phyloP scores from a whole-genome alignment of 2,888 invertebrate genomes.

The Neoaliturus tenellus region DNA sequence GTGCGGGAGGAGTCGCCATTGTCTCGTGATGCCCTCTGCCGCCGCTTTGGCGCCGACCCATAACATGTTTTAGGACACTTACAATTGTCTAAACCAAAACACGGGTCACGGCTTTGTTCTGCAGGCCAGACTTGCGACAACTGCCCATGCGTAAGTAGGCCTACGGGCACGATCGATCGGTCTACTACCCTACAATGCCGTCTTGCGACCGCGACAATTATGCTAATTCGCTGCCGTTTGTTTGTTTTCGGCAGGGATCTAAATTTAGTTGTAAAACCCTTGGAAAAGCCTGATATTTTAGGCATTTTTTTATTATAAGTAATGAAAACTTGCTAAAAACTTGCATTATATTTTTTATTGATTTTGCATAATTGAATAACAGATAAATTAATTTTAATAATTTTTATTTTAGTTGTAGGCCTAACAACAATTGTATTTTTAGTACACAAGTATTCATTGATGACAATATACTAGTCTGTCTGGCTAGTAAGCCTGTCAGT shows the following conservation, averaged over 20 bases:
- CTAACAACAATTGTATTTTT: too few relatives aligned
- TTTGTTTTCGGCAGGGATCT: background rate
- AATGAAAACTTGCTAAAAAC: too few relatives aligned
- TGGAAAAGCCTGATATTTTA: too few relatives aligned
- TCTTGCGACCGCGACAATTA: background rate
- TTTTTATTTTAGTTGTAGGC: too few relatives aligned
- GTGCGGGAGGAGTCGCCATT: background rate
- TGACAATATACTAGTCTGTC: too few relatives aligned
- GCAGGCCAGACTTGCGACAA: background rate
- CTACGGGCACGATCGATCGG: background rate
- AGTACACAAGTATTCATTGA: too few relatives aligned
- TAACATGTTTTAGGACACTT: conserved; percentile 27
- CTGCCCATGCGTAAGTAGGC: conserved; percentile 46
- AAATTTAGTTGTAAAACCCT: too few relatives aligned
- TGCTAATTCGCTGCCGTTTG: background rate
- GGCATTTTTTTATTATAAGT: too few relatives aligned
- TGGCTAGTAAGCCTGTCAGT: too few relatives aligned
- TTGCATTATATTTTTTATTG: too few relatives aligned
- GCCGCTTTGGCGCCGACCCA: conserved; percentile 19
- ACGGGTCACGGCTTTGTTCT: conserved; percentile 22
- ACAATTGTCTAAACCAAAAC: conserved; percentile 24
- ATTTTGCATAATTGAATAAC: too few relatives aligned
- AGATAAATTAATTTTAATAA: too few relatives aligned
- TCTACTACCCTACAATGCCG: background rate
- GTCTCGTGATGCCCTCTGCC: background rate